phyloP scores from a whole-genome alignment of 2,113 vertebrate genomes.

The Petroica traversi region DNA sequence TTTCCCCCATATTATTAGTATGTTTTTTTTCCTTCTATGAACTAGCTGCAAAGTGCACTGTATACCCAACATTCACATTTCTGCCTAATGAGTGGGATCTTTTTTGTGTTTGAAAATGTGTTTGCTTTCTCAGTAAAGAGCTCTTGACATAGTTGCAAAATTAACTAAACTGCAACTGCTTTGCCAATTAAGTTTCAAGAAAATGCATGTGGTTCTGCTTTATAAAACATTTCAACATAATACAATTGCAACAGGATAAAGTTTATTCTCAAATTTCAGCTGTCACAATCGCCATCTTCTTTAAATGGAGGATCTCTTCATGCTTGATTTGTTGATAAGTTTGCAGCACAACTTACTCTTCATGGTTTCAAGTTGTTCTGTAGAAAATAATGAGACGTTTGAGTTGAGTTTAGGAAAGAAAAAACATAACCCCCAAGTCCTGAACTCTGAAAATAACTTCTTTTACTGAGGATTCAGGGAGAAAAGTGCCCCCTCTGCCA shows the following conservation, averaged over 20 bases:
- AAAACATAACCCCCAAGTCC: background rate
- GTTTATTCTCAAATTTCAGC: background rate
- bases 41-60: background rate
- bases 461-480: background rate
- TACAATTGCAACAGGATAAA: background rate
- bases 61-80: background rate
- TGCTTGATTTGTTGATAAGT: background rate
- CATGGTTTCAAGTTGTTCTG: background rate
- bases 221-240: background rate
- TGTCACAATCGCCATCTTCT: rapidly evolving
- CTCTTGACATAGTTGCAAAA: background rate
- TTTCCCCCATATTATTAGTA: background rate
- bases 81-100: rapidly evolving
- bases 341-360: background rate
- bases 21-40: background rate
- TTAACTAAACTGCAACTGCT: background rate
- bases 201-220: background rate
- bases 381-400: background rate
- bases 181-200: background rate
- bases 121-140: background rate
- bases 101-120: background rate
- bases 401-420: background rate
- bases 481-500: background rate
- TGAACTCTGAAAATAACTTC: background rate
- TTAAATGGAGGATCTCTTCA: background rate